These are phyloP conservation scores for Poeciliopsis prolifica DNA, from an alignment of 2,113 vertebrate species.

Conservation along the genomic window DNA sequence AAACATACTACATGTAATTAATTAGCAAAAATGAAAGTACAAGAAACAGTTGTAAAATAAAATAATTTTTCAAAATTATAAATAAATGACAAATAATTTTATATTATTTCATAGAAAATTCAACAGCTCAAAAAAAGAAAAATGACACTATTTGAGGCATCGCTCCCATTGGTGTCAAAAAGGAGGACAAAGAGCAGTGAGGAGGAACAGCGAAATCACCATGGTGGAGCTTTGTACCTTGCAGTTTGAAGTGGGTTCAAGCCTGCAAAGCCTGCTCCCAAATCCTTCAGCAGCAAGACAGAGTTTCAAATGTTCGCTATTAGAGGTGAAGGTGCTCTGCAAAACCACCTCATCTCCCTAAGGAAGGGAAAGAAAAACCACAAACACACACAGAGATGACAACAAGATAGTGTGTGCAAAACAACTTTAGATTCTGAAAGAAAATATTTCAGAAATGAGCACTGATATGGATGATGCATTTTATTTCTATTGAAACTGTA, in stretches of 20 bases:
- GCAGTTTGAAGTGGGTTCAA: slow-evolving; percentile 92
- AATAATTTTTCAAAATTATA: background rate
- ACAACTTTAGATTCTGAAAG: background rate
- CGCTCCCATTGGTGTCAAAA: background rate
- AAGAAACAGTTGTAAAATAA: background rate
- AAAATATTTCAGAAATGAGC: background rate
- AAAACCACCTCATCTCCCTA: slow-evolving; percentile 94
- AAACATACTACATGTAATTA: too few species aligned
- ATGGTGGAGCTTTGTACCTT: slow-evolving; percentile 80
- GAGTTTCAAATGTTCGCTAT: slow-evolving; percentile 89
- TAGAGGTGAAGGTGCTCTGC: slow-evolving; percentile 86
- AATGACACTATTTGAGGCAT: too few species aligned
- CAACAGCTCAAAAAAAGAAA: background rate
- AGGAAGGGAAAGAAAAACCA: background rate
- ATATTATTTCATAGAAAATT: background rate
- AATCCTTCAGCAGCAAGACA: slow-evolving; percentile 94
- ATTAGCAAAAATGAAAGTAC: too few species aligned
- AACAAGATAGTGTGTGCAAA: background rate
- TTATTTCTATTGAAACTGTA: slow-evolving; percentile 2
- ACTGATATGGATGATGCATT: background rate
- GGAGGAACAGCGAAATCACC: background rate
- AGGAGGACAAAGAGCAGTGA: background rate
- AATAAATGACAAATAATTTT: background rate
- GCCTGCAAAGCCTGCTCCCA: slow-evolving; percentile 89
- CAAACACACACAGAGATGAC: background rate